phyloP scores from a whole-genome alignment of 2,888 invertebrate genomes.

The Athalia circularis region DNA sequence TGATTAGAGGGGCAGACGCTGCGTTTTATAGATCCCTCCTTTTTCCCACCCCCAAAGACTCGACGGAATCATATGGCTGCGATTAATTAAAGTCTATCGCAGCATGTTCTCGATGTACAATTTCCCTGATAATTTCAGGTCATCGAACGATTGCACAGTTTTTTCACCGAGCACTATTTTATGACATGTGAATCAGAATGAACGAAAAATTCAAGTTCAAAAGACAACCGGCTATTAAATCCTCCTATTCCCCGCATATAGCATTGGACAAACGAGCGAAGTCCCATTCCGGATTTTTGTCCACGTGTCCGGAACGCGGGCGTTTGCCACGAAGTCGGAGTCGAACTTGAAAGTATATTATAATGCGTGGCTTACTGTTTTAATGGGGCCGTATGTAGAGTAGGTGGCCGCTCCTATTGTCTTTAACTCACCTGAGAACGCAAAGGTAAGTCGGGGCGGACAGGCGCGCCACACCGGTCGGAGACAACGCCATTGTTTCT shows the following conservation, averaged over 20 bases:
- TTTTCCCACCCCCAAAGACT: slow-evolving; percentile 1
- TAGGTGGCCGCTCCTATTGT: slow-evolving; percentile 57
- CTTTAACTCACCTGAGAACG: slow-evolving; percentile 43
- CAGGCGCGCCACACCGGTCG: slow-evolving; percentile 48
- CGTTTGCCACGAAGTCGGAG: slow-evolving; percentile 26
- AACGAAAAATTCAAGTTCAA: too few relatives aligned
- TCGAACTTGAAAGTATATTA: slow-evolving; percentile 57
- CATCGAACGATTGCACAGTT: slow-evolving; percentile 1
- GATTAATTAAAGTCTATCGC: slow-evolving; percentile 30
- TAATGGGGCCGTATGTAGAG: slow-evolving; percentile 70
- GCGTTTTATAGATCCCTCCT: slow-evolving; percentile 4
- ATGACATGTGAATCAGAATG: too few relatives aligned
- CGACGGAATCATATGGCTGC: background rate
- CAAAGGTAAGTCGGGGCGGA: slow-evolving; percentile 30
- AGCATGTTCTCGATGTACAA: slow-evolving; percentile 18
- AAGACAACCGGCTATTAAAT: background rate
- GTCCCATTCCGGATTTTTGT: slow-evolving; percentile 9
- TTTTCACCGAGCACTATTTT: background rate
- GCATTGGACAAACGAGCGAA: background rate
- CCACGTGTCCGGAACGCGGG: background rate
- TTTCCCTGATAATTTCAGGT: slow-evolving; percentile 23
- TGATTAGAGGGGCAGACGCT: slow-evolving; percentile 42
- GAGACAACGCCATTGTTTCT: slow-evolving; percentile 66
- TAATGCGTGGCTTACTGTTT: slow-evolving; percentile 68
- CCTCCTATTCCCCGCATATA: background rate